Base-by-base conservation (phyloP, 2,113 vertebrate genomes). In the Zingel zingel region DNA sequence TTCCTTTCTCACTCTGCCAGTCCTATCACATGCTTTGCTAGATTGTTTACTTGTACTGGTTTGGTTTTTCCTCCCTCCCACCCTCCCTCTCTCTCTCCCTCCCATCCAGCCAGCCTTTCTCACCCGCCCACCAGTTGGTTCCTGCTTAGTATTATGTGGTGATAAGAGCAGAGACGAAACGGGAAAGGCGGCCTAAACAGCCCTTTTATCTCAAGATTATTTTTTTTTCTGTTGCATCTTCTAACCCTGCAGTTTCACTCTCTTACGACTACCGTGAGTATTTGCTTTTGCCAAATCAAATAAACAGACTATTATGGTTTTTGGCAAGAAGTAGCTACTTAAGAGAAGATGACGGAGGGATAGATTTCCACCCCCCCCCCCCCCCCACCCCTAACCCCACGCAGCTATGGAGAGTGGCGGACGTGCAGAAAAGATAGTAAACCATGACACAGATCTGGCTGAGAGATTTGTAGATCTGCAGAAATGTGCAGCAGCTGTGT, bases 181-280 rank as follows among this genome's bases (percentile, higher is more conserved):
- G 13, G 50, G 19, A 75, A 56, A 79, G 27, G 54, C 61, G 65
- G 59, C 69, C 33, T 2, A 56, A 71, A 61, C 11, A 64, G 36
- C 19, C 67, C 3, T 25, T 85, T 82, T 85, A 62, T 59, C 36
- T 66, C 53, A 30, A 74, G 77, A 84, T 13, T 47, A 33, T 13
- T 15, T n/a, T 1, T 25, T 63, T 79, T 71, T 27, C 45, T 33
- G 39, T 51, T 83, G 77, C 77, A 72, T 48, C 77, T 71, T 53
- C 47, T n/a, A 59, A 47, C 75, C 10, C 58, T 74, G 74, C 39
- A 50, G 16, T 67, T 72, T 76, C 18, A 56, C 30, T 77, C 30
- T 75, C 72, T 57, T 14, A 18, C 81, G n/a, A 67, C 81, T n/a
- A 84, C 77, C 3, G 94, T 95, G 77, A 95, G 94, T 94, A 94